phyloP scores from a whole-genome alignment of 2,888 invertebrate genomes.

The Petrophora chlorosata region DNA sequence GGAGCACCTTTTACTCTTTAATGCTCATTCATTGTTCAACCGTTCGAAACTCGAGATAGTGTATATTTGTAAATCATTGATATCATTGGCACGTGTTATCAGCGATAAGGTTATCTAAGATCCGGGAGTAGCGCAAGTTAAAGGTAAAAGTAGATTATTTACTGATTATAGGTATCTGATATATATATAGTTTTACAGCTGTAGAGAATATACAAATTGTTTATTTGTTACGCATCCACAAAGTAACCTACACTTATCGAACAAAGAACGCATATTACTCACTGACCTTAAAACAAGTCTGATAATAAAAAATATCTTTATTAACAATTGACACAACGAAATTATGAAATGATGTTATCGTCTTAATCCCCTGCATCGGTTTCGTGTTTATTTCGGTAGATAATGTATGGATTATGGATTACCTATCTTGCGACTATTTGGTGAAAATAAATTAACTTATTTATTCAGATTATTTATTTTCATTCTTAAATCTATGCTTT shows the following conservation, averaged over 20 bases:
- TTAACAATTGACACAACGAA: slow-evolving; percentile 4
- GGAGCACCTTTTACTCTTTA: neutral
- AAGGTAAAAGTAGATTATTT: neutral
- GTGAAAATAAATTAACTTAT: no score
- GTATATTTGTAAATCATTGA: neutral
- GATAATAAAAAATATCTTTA: slow-evolving; percentile 8
- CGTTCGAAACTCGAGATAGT: slow-evolving; percentile 1
- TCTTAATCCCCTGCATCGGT: slow-evolving; percentile 10
- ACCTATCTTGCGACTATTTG: no score
- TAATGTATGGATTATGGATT: no score
- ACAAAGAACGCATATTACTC: slow-evolving; percentile 12
- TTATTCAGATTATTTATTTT: no score
- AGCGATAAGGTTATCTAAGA: slow-evolving; percentile 12
- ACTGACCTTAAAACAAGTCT: slow-evolving; percentile 12
- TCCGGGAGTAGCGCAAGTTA: slow-evolving; percentile 15
- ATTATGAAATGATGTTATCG: slow-evolving; percentile 14
- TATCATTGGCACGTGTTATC: slow-evolving; percentile 27
- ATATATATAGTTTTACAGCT: neutral
- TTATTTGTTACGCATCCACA: neutral
- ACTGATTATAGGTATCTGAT: neutral
- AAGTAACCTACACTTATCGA: neutral
- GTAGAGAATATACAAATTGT: neutral
- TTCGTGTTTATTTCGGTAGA: neutral
- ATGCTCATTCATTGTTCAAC: neutral
- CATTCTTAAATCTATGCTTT: no score